phyloP scores from a whole-genome alignment of 2,888 invertebrate genomes.

The Lepas anatifera region DNA sequence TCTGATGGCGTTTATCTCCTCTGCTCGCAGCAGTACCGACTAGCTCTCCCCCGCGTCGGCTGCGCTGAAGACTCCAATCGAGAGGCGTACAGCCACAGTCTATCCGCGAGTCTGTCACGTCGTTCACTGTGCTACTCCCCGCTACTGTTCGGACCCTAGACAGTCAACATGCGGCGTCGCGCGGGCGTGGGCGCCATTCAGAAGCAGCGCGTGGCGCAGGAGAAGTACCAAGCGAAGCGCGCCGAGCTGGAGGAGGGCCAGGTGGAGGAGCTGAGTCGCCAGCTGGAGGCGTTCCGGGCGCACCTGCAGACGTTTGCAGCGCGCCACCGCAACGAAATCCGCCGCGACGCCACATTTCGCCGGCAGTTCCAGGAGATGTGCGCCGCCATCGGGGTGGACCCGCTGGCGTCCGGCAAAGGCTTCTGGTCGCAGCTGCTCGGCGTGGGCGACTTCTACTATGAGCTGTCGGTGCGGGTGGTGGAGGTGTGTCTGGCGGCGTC shows the following conservation, averaged over 20 bases:
- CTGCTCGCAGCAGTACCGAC: too few relatives aligned
- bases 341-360: constrained; percentile 86
- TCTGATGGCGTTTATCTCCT: too few relatives aligned
- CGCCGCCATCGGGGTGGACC: constrained; percentile 96
- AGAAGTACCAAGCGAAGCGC: constrained; percentile 83
- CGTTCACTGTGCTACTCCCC: too few relatives aligned
- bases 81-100: too few relatives aligned
- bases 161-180: constrained; percentile 62
- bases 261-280: constrained; percentile 51
- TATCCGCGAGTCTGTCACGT: too few relatives aligned
- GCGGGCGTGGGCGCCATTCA: constrained; percentile 81
- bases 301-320: constrained; percentile 91
- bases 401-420: constrained; percentile 75
- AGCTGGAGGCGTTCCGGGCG: constrained; percentile 79
- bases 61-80: too few relatives aligned
- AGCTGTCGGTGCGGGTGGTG: constrained; percentile 91
- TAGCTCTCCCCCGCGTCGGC: too few relatives aligned
- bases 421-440: constrained; percentile 94
- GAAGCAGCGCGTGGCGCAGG: constrained; percentile 72
- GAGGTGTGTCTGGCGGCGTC: constrained; percentile 94
- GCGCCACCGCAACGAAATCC: constrained; percentile 89
- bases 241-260: constrained; percentile 84
- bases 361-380: constrained; percentile 99
- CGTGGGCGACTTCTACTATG: constrained; percentile 99
- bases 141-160: too few relatives aligned